phyloP scores from a whole-genome alignment of 2,888 invertebrate species.

The Clanis bilineata region DNA sequence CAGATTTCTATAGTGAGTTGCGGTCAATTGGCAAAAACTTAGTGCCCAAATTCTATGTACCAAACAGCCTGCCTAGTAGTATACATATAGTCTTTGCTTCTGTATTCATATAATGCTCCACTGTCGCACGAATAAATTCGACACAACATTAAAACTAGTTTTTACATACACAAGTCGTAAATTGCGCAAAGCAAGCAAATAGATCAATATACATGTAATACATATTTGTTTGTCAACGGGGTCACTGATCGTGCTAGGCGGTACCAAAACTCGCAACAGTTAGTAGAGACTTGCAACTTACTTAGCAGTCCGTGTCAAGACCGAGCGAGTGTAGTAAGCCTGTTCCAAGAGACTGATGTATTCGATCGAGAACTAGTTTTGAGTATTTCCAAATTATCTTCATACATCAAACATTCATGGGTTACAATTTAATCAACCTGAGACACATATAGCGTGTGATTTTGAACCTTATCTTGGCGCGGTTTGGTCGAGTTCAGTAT shows the following conservation, averaged over 20 bases:
- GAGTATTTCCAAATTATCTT: conserved; percentile 42
- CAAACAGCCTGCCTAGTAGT: too few relatives aligned
- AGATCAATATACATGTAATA: conserved; percentile 6
- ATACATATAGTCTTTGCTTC: too few relatives aligned
- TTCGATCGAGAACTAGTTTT: background rate
- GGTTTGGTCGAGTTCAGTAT: conserved; percentile 44
- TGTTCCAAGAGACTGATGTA: background rate
- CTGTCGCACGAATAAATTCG: background rate
- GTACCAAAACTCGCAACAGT: conserved; percentile 22
- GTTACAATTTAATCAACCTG: conserved; percentile 53
- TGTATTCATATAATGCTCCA: conserved; percentile 18
- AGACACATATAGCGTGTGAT: background rate
- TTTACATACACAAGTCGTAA: conserved; percentile 11
- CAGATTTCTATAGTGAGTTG: too few relatives aligned
- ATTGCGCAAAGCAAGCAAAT: conserved; percentile 8
- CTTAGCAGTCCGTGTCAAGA: conserved; percentile 27
- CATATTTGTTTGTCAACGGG: conserved; percentile 20
- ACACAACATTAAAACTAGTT: conserved; percentile 4
- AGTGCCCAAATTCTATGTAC: too few relatives aligned
- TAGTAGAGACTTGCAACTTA: conserved; percentile 1
- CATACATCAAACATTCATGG: conserved; percentile 51
- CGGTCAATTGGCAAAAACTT: too few relatives aligned
- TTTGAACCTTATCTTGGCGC: background rate
- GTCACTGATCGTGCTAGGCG: conserved; percentile 31
- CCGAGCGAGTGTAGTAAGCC: conserved; percentile 11